Base-by-base conservation (phyloP, 2,888 invertebrate species). In the Gymnosoma rotundatum region DNA sequence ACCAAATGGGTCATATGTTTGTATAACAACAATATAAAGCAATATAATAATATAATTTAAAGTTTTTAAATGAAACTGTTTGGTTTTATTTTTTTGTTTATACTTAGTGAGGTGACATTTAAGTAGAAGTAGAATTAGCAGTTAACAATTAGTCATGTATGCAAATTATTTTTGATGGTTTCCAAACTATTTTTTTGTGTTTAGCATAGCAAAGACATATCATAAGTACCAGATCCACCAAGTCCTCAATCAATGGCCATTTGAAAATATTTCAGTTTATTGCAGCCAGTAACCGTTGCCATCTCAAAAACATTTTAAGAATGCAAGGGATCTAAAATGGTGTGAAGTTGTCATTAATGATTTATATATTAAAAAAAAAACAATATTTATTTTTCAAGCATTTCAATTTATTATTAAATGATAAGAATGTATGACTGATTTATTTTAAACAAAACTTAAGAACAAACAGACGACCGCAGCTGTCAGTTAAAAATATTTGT, bases 41-140 rank as follows among this genome's bases (percentile, higher is more conserved):
- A 69, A 70, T 70, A 64, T 66, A 70, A 48, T 48, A 69, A 70
- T 73, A 76, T 79, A 76, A 72, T 72, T 72, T 42, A 63, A 21
- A 72, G 52, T 52, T 67, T 67, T 45, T 25, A 16, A 54, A 38
- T 64, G 38, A 69, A 36, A 50, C 69, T 72, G 63, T 48, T 72
- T 79, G 18, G 56, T 75, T 74, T 78, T 76, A 58, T 42, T 48
- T 78, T 61, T 54, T 73, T n/a, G n/a, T 63, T 63, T 73, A 84
- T 84, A 84, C 84, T 84, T 84, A 84, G 81, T 79, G 84, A 81
- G 78, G 52, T 81, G 84, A 84, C 81, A 81, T 84, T 76, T 79
- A 70, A 81, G 78, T 10, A 74, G 69, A 63, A 78, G 81, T 81
- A 54, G 73, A 56, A 78, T 64, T 84, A 84, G 81, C 84, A 78